Conservation (phyloP, 1,140 invertebrate genomes). For the Cheumatopsyche charites region DNA sequence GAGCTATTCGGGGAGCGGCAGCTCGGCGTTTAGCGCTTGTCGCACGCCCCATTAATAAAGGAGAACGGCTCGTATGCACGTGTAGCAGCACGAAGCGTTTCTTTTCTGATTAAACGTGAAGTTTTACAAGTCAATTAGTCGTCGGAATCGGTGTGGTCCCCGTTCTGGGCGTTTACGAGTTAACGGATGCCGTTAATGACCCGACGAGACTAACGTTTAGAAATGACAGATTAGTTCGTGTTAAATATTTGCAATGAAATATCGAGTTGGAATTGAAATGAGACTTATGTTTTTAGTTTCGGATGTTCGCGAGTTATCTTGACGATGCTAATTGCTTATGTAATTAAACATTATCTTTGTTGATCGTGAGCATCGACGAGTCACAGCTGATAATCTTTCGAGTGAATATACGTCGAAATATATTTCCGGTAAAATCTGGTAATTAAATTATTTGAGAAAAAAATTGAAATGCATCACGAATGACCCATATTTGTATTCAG, state of each 20-base stretch:
- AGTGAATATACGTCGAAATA: constrained; percentile 38
- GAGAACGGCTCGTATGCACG: constrained; percentile 34
- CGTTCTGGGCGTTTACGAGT: no score
- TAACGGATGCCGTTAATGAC: no score
- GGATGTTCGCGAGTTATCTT: no score
- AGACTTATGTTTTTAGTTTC: no score
- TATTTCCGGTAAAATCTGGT: constrained; percentile 44
- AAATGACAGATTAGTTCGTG: no score
- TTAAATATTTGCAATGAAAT: no score
- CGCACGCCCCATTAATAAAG: constrained; percentile 47
- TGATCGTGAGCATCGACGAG: constrained; percentile 5
- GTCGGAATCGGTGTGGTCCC: not conserved
- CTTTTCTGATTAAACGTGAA: constrained; percentile 3
- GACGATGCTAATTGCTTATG: no score
- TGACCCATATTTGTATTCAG: no score
- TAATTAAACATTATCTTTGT: no score
- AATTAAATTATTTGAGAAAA: not conserved
- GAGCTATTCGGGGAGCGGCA: constrained; percentile 47
- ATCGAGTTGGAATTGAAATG: no score
- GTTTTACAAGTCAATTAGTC: not conserved
- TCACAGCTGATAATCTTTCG: constrained; percentile 41
- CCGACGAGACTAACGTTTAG: no score
- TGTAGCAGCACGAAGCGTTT: not conserved
- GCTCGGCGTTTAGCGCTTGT: constrained; percentile 49
- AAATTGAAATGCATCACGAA: no score